phyloP scores from a whole-genome alignment of 2,797 vertebrate genomes.

The Masticophis lateralis region DNA sequence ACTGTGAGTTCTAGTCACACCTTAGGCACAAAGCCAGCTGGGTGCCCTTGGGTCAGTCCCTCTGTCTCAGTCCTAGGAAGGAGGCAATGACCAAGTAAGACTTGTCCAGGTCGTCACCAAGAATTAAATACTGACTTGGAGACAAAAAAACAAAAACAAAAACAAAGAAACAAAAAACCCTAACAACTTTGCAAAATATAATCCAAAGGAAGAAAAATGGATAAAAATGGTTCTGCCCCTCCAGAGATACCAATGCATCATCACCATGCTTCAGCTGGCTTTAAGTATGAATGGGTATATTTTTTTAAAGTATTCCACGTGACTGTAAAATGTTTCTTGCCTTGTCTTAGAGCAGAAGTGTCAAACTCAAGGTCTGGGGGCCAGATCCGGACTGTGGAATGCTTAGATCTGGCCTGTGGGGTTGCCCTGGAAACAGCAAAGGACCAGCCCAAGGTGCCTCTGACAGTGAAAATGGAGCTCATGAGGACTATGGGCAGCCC shows the following conservation, averaged over 20 bases:
- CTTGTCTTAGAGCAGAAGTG: not conserved
- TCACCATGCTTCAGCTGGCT: not conserved
- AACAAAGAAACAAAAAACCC: too few species aligned
- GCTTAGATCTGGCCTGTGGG: too few species aligned
- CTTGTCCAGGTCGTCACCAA: not conserved
- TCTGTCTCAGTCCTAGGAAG: not conserved
- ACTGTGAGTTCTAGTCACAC: not conserved
- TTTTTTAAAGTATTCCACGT: not conserved
- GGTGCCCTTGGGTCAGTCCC: not conserved
- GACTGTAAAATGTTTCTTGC: not conserved
- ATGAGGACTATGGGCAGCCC: too few species aligned
- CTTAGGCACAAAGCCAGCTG: not conserved
- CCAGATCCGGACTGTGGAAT: too few species aligned
- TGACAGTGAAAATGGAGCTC: too few species aligned
- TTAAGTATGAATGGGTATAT: not conserved
- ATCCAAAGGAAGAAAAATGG: not conserved
- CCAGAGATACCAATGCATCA: not conserved
- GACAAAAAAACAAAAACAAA: not conserved
- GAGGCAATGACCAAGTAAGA: not conserved
- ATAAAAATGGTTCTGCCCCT: not conserved
- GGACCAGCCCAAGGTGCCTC: too few species aligned
- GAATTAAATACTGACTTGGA: not conserved
- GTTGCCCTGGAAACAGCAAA: too few species aligned
- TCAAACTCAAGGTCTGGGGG: too few species aligned
- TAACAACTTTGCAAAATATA: not conserved